Evolutionary conservation across 2,888 invertebrate genomes (phyloP).

Genomic region (Pemphredon lugubris): DNA sequence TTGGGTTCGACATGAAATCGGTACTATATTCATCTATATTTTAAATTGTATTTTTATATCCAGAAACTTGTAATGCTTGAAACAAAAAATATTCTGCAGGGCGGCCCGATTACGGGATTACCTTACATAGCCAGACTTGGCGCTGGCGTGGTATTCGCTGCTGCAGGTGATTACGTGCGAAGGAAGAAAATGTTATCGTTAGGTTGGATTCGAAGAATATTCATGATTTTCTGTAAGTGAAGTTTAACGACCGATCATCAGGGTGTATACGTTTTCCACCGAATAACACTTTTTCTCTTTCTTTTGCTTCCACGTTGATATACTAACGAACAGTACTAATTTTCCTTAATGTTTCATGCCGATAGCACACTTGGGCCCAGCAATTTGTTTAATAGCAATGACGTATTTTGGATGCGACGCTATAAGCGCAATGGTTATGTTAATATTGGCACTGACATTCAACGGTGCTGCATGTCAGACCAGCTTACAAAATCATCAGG

Average conservation of each 20-base stretch:
- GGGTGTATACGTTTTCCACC: too few species aligned
- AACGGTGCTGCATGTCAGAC: slow-evolving; percentile 80
- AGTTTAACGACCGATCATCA: not conserved
- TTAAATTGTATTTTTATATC: slow-evolving; percentile 73
- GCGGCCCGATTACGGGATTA: slow-evolving; percentile 88
- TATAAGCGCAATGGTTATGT: slow-evolving; percentile 71
- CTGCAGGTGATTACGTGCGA: slow-evolving; percentile 86
- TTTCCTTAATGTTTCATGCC: too few species aligned
- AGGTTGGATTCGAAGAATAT: slow-evolving; percentile 73
- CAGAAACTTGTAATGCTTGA: too few species aligned
- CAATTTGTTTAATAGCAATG: slow-evolving; percentile 81
- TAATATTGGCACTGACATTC: slow-evolving; percentile 73
- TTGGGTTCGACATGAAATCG: slow-evolving; percentile 87
- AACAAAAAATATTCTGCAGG: slow-evolving; percentile 79
- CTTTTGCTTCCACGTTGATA: too few species aligned
- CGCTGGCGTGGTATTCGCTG: slow-evolving; percentile 87
- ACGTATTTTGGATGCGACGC: slow-evolving; percentile 76
- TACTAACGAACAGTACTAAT: too few species aligned
- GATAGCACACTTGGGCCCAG: slow-evolving; percentile 80
- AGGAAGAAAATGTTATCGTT: slow-evolving; percentile 82
- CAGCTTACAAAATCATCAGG: slow-evolving; percentile 78
- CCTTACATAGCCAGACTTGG: slow-evolving; percentile 88
- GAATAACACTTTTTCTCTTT: too few species aligned
- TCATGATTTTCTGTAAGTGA: slow-evolving; percentile 78
- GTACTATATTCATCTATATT: slow-evolving; percentile 52